Evolutionary conservation across 2,113 vertebrate species (phyloP).

Genomic region (Chloropsis cyanopogon): DNA sequence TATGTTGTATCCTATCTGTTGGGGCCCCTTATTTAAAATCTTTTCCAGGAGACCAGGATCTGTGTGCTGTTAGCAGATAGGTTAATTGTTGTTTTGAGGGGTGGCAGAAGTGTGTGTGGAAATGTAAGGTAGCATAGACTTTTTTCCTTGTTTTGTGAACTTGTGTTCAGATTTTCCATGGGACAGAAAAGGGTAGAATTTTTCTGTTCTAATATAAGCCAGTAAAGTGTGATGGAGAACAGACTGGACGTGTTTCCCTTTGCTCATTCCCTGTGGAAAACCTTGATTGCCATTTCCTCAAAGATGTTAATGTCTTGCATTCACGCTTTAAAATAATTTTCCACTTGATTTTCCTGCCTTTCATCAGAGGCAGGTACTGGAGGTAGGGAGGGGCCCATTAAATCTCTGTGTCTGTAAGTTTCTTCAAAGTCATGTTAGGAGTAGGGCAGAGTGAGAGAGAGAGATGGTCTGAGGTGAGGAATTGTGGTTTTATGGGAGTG

Average conservation of each 20-base stretch:
- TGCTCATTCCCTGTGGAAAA: constrained; percentile 18
- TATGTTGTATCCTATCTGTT: background rate
- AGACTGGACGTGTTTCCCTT: background rate
- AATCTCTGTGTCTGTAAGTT: background rate
- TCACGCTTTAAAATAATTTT: constrained; percentile 36
- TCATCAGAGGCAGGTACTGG: constrained; percentile 33
- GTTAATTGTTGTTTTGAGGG: background rate
- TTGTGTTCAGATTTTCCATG: background rate
- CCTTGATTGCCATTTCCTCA: constrained; percentile 49
- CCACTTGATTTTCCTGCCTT: constrained; percentile 56
- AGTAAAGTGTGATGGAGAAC: background rate
- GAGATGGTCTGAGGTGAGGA: background rate
- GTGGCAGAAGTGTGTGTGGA: background rate
- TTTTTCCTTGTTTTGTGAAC: background rate
- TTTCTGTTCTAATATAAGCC: background rate
- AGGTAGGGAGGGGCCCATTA: constrained; percentile 35
- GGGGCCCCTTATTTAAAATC: background rate
- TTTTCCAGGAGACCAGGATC: background rate
- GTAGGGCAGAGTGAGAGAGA: background rate
- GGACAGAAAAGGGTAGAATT: background rate
- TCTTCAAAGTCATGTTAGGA: background rate
- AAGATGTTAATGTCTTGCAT: constrained; percentile 27
- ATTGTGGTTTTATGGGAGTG: background rate
- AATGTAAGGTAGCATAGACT: background rate
- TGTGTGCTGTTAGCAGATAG: background rate